These are phyloP conservation scores for Tiliqua scincoides DNA, from an alignment of 2,113 vertebrate genomes.

Conservation along the genomic window DNA sequence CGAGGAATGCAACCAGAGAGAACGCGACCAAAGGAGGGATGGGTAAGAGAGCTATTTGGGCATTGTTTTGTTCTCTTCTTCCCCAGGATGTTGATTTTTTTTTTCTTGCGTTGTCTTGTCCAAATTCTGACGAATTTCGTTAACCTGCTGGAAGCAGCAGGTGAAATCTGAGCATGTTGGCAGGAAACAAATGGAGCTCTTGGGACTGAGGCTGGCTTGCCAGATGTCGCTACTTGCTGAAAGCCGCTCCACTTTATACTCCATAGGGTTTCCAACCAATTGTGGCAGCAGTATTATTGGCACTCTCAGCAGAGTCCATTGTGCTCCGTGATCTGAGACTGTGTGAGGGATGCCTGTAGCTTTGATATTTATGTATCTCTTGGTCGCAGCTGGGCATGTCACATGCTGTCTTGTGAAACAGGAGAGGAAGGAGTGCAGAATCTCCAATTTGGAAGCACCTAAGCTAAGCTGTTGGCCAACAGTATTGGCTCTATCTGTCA, in stretches of 20 bases:
- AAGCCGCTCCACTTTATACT: neutral
- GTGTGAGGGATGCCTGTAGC: neutral
- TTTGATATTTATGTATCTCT: neutral
- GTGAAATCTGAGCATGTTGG: neutral
- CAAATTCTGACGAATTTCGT: neutral
- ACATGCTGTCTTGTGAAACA: neutral
- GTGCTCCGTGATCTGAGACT: neutral
- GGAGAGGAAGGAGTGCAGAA: neutral
- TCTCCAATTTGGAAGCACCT: neutral
- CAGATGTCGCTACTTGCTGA: neutral
- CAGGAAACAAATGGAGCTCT: neutral
- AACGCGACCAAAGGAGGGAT: slow-evolving; percentile 94
- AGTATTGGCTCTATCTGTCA: neutral
- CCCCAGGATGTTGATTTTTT: neutral
- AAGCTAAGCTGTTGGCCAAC: neutral
- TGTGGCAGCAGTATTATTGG: neutral
- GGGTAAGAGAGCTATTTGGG: slow-evolving; percentile 83
- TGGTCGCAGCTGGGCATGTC: neutral
- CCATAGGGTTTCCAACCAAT: neutral
- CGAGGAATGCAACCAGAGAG: slow-evolving; percentile 98
- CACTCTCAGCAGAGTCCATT: no score
- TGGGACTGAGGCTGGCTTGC: neutral
- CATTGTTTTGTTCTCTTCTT: neutral
- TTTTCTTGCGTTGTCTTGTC: neutral
- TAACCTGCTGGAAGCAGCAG: neutral